phyloP scores from a whole-genome alignment of 2,797 vertebrate species.

The Gorsachius magnificus region DNA sequence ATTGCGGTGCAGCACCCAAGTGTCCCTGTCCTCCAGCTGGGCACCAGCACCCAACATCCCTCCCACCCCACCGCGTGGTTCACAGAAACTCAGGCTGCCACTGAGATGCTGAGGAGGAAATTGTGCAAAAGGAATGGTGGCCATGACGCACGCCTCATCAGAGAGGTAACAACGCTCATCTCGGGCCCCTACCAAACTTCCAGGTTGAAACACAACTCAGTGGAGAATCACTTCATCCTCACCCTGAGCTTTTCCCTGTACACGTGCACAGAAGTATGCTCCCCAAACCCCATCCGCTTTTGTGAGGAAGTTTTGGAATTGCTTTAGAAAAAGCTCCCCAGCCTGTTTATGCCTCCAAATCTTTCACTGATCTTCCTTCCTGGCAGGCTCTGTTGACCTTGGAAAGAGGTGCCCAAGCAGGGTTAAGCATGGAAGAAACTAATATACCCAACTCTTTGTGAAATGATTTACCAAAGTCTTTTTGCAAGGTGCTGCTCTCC shows the following conservation, averaged over 20 bases:
- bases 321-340: neutral
- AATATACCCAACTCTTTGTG: neutral
- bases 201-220: neutral
- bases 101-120: neutral
- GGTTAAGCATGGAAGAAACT: neutral
- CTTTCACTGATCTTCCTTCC: neutral
- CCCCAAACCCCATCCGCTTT: neutral
- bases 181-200: neutral
- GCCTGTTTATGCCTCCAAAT: neutral
- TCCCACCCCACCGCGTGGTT: accelerated
- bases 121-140: neutral
- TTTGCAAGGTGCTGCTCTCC: neutral
- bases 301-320: neutral
- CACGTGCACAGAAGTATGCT: neutral
- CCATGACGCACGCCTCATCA: neutral
- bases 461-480: neutral
- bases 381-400: neutral
- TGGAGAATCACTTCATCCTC: neutral
- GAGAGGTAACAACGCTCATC: neutral
- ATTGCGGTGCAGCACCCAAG: accelerated
- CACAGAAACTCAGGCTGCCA: neutral
- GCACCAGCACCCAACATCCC: neutral
- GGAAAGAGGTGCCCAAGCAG: neutral
- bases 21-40: neutral
- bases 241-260: neutral